Percentiles rank a stretch among this genome's conserved stretches.
Evolutionary conservation across 2,113 vertebrate genomes (phyloP).

Genomic region (Hippocampus guttulatus): DNA sequence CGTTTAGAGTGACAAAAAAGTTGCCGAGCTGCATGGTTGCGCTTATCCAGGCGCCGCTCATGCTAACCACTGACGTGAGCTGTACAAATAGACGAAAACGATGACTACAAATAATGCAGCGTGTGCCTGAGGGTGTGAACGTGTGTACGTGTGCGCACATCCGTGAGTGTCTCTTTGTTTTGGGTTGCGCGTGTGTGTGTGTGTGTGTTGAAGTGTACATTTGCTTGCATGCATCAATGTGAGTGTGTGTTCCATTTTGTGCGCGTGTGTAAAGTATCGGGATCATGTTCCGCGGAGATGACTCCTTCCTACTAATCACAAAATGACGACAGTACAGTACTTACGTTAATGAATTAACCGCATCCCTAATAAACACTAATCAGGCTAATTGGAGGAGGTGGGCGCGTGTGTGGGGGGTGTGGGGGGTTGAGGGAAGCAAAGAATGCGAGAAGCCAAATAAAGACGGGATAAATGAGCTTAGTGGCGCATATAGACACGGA

Average conservation of each 20-base stretch:
- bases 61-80: background rate
- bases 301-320: constrained; percentile 42
- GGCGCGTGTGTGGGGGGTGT: background rate
- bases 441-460: background rate
- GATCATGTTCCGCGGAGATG: constrained; percentile 40
- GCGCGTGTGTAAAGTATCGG: constrained; percentile 30
- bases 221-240: background rate
- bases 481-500: background rate
- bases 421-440: background rate
- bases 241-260: background rate
- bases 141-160: background rate
- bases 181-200: background rate
- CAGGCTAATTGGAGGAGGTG: background rate
- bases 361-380: constrained; percentile 49
- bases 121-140: background rate
- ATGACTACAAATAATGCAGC: background rate
- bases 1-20: background rate
- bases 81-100: background rate
- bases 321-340: constrained; percentile 38
- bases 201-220: no score
- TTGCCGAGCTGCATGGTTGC: background rate
- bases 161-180: background rate
- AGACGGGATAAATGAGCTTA: constrained; percentile 4
- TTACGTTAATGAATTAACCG: constrained; percentile 52
- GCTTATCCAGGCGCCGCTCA: background rate